Evolutionary conservation across 2,797 vertebrate species (phyloP).

Genomic region (Bucorvus abyssinicus): DNA sequence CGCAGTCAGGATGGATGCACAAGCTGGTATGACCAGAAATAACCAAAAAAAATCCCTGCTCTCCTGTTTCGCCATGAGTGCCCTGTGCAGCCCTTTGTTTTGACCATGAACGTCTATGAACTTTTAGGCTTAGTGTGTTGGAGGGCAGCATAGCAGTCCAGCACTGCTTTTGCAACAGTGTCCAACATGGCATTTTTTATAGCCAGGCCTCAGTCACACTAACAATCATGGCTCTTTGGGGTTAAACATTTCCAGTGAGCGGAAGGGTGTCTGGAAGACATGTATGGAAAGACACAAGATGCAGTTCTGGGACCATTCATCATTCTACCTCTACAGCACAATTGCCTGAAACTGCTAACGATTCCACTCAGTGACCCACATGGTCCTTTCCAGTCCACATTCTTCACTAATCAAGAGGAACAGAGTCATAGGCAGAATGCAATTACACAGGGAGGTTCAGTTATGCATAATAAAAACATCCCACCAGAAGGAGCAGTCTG

Average conservation of each 20-base stretch:
- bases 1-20: neutral
- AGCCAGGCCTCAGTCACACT: neutral
- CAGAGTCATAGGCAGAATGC: neutral
- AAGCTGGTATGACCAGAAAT: neutral
- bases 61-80: neutral
- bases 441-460: neutral
- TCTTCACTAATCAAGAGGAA: slow-evolving; percentile 5
- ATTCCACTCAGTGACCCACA: neutral
- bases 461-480: neutral
- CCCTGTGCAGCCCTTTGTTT: neutral
- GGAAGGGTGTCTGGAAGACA: neutral
- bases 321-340: neutral
- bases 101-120: neutral
- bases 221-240: neutral
- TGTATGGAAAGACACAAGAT: neutral
- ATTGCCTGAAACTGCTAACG: neutral
- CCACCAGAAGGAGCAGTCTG: neutral
- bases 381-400: neutral
- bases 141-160: neutral
- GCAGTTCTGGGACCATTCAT: neutral
- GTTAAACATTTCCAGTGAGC: neutral
- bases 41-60: rapidly evolving
- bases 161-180: neutral
- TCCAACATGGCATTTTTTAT: neutral
- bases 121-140: neutral